Percentiles rank a stretch among this genome's conserved stretches.
These are phyloP conservation scores for Lagorchestes hirsutus DNA, from an alignment of 2,797 vertebrate genomes.

Conservation along the genomic window DNA sequence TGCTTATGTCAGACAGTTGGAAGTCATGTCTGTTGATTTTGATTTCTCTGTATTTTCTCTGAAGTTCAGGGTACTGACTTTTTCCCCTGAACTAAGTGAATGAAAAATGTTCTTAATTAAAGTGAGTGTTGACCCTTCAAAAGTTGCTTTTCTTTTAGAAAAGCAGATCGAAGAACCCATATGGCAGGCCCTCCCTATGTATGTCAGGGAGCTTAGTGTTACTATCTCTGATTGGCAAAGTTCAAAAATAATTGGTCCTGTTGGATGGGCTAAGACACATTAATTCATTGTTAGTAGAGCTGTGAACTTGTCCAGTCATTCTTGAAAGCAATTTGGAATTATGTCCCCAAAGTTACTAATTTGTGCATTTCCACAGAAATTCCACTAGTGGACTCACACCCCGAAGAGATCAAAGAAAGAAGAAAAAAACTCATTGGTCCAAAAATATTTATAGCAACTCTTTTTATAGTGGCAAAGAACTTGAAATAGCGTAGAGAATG, in stretches of 20 bases:
- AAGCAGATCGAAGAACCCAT: too few relatives aligned
- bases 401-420: not conserved
- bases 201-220: too few relatives aligned
- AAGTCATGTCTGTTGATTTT: too few relatives aligned
- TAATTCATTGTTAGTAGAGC: not conserved
- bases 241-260: not conserved
- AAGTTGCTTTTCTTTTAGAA: too few relatives aligned
- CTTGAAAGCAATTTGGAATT: not conserved
- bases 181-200: too few relatives aligned
- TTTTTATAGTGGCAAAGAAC: not conserved
- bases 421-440: not conserved
- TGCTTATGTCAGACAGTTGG: too few relatives aligned
- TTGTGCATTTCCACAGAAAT: not conserved
- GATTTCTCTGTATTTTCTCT: too few relatives aligned
- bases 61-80: too few relatives aligned
- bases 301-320: not conserved
- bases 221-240: not conserved
- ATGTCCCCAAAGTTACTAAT: not conserved
- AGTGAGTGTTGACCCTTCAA: too few relatives aligned
- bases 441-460: not conserved
- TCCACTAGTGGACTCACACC: not conserved
- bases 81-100: too few relatives aligned
- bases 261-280: not conserved
- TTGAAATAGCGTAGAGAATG: not conserved
- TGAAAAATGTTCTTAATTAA: too few relatives aligned